Percentiles rank a stretch among this genome's conserved stretches.
Conservation (phyloP, 2,113 vertebrate genomes). For the Xiphias gladius region DNA sequence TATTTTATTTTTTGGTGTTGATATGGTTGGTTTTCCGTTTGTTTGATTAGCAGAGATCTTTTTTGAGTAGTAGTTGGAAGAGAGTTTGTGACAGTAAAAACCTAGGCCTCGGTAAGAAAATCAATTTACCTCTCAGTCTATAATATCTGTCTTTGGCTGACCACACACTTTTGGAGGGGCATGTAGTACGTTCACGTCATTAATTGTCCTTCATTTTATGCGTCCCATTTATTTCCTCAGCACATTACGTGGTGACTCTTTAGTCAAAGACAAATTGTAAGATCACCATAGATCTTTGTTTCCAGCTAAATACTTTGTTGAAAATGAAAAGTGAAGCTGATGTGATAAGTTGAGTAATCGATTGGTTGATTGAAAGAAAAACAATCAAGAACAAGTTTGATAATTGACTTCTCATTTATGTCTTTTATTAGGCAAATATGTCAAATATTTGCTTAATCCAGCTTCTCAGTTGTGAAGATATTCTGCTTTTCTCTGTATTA, state of each 20-base stretch:
- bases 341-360: too few species aligned
- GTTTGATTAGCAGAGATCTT: neutral
- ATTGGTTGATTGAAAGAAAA: too few species aligned
- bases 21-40: neutral
- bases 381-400: too few species aligned
- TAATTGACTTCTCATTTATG: too few species aligned
- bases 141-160: slow-evolving; percentile 10
- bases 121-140: neutral
- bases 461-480: neutral
- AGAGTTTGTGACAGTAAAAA: neutral
- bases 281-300: neutral
- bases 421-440: too few species aligned
- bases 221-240: neutral
- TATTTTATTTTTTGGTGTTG: slow-evolving; percentile 11
- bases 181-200: neutral
- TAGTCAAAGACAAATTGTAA: slow-evolving; percentile 10
- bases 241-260: neutral
- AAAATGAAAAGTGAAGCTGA: neutral
- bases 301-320: neutral
- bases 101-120: neutral
- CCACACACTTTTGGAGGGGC: neutral
- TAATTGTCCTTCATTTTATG: slow-evolving; percentile 12
- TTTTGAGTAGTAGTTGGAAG: neutral
- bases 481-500: too few species aligned
- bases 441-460: too few species aligned